Conservation (phyloP, 2,888 invertebrate species). For the Macropis europaea region DNA sequence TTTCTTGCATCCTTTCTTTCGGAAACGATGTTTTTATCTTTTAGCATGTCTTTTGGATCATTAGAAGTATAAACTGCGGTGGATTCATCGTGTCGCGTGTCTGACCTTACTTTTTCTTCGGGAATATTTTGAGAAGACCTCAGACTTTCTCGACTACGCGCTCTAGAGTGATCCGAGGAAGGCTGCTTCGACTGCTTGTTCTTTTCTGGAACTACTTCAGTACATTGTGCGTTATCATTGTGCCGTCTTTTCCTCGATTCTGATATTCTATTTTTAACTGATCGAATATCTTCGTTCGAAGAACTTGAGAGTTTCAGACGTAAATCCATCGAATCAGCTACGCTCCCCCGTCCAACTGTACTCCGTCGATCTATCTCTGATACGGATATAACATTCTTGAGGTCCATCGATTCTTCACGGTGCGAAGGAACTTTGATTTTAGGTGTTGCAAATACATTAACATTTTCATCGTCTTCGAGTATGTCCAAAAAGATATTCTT, state of each 20-base stretch:
- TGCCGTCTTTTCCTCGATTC: neutral
- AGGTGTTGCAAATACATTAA: neutral
- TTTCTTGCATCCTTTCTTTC: no score
- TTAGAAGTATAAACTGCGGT: no score
- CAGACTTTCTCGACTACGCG: no score
- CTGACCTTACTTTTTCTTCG: no score
- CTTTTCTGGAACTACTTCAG: neutral
- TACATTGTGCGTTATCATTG: neutral
- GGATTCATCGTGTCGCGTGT: no score
- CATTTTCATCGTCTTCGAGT: neutral
- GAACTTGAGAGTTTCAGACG: neutral
- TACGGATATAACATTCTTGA: neutral
- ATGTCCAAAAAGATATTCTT: neutral
- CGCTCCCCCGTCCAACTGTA: neutral
- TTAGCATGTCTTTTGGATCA: no score
- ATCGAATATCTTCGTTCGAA: neutral
- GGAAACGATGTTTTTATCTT: no score
- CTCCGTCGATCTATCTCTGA: no score
- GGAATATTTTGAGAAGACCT: no score
- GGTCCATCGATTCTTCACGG: neutral
- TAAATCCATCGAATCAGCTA: neutral
- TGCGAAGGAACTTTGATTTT: neutral
- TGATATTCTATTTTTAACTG: no score
- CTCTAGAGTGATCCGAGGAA: no score
- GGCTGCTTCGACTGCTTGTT: neutral